Conservation (phyloP, 2,888 invertebrate genomes). For the Tachina grossa region DNA sequence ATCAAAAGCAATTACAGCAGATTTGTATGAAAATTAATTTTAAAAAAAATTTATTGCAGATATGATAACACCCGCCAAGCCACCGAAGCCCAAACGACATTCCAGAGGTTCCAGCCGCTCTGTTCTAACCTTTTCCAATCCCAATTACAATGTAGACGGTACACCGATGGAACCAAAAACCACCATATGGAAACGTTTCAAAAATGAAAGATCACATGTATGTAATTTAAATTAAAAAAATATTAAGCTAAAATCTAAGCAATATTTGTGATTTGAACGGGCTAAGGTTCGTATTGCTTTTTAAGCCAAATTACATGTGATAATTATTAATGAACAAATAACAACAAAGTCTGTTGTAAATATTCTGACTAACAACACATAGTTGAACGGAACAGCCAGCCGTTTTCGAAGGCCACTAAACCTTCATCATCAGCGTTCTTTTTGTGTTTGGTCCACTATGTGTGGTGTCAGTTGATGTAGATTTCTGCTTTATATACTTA, state of each 20-base stretch:
- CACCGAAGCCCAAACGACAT: constrained; percentile 83
- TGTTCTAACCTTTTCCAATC: constrained; percentile 93
- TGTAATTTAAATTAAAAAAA: constrained; percentile 57
- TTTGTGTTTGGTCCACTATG: too few species aligned
- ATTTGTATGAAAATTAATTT: not conserved
- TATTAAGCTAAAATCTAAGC: not conserved
- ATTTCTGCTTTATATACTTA: too few species aligned
- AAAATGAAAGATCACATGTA: constrained; percentile 86
- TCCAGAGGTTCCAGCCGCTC: constrained; percentile 86
- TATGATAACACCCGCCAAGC: constrained; percentile 61
- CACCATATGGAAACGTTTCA: constrained; percentile 89
- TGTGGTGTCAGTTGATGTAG: too few species aligned
- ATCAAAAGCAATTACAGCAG: not conserved
- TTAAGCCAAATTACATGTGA: too few species aligned
- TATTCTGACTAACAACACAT: too few species aligned
- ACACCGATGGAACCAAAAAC: constrained; percentile 83
- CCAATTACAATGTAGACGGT: constrained; percentile 89
- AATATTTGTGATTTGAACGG: too few species aligned
- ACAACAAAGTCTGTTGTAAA: too few species aligned
- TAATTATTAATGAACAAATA: too few species aligned
- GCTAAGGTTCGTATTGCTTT: too few species aligned
- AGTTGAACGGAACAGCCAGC: too few species aligned
- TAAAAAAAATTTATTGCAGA: constrained; percentile 29
- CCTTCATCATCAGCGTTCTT: too few species aligned
- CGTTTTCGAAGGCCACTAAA: too few species aligned